Percentiles rank a stretch among this genome's conserved stretches.
phyloP scores from a whole-genome alignment of 2,888 invertebrate genomes.

The Agrilus cyanescens region DNA sequence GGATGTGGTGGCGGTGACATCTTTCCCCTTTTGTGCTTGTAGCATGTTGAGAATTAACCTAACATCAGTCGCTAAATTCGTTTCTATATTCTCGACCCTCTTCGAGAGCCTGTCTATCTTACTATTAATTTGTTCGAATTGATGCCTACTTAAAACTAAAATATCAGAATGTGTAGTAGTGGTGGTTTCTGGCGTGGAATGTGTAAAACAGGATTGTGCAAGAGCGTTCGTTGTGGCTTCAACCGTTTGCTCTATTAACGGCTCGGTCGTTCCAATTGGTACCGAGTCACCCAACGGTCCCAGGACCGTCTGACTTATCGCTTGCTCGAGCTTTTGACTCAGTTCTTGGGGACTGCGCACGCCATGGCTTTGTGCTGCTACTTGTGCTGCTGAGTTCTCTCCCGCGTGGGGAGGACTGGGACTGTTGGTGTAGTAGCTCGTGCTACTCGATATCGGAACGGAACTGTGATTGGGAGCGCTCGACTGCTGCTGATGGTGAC shows the following conservation, averaged over 20 bases:
- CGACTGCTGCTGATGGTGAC: slow-evolving; percentile 14
- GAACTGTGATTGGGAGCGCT: slow-evolving; percentile 17
- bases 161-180: slow-evolving; percentile 26
- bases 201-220: slow-evolving; percentile 21
- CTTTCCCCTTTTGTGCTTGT: slow-evolving; percentile 19
- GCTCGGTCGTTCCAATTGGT: slow-evolving; percentile 9
- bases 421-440: slow-evolving; percentile 51
- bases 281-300: slow-evolving; percentile 8
- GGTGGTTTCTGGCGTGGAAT: slow-evolving; percentile 28
- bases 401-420: slow-evolving; percentile 45
- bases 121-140: slow-evolving; percentile 44
- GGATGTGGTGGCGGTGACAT: neutral
- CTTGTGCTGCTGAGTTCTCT: slow-evolving; percentile 32
- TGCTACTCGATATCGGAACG: slow-evolving; percentile 33
- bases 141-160: slow-evolving; percentile 31
- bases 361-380: slow-evolving; percentile 8
- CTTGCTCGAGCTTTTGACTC: slow-evolving; percentile 13
- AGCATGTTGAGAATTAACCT: slow-evolving; percentile 49
- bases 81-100: slow-evolving; percentile 59
- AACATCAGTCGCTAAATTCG: slow-evolving; percentile 61
- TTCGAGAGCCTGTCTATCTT: slow-evolving; percentile 58
- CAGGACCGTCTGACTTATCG: slow-evolving; percentile 6
- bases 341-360: slow-evolving; percentile 21
- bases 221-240: slow-evolving; percentile 8
- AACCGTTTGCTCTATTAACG: slow-evolving; percentile 5